phyloP scores from a whole-genome alignment of 2,888 invertebrate genomes.

The Amphipyra berbera region DNA sequence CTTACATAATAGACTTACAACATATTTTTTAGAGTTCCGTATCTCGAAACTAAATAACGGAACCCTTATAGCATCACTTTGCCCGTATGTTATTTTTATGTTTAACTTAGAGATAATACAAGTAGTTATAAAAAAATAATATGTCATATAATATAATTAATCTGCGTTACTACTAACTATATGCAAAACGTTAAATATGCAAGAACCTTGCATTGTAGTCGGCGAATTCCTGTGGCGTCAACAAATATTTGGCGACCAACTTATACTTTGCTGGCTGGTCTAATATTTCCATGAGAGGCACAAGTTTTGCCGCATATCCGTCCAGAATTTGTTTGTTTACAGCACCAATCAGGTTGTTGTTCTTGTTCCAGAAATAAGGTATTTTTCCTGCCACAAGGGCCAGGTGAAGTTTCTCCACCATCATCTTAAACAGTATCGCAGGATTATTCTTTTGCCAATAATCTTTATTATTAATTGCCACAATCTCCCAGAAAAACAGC shows the following conservation, averaged over 20 bases:
- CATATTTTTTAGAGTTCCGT: too few relatives aligned
- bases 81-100: too few relatives aligned
- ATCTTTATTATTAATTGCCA: constrained; percentile 59
- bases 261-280: constrained; percentile 67
- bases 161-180: too few relatives aligned
- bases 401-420: constrained; percentile 77
- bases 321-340: constrained; percentile 57
- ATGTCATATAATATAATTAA: too few relatives aligned
- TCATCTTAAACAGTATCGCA: constrained; percentile 74
- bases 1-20: too few relatives aligned
- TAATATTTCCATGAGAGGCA: constrained; percentile 64
- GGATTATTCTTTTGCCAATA: constrained; percentile 73
- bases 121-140: too few relatives aligned
- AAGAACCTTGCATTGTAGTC: constrained; percentile 67
- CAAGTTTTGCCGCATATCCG: constrained; percentile 68
- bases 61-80: too few relatives aligned
- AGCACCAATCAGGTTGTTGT: constrained; percentile 80
- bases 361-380: constrained; percentile 85
- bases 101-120: too few relatives aligned
- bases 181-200: constrained; percentile 48
- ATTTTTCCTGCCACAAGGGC: constrained; percentile 72
- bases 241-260: constrained; percentile 71
- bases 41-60: too few relatives aligned
- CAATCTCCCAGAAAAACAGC: constrained; percentile 81
- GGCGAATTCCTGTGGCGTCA: constrained; percentile 67